Evolutionary conservation across 2,113 vertebrate species (phyloP).

Genomic region (Erinaceus europaeus): DNA sequence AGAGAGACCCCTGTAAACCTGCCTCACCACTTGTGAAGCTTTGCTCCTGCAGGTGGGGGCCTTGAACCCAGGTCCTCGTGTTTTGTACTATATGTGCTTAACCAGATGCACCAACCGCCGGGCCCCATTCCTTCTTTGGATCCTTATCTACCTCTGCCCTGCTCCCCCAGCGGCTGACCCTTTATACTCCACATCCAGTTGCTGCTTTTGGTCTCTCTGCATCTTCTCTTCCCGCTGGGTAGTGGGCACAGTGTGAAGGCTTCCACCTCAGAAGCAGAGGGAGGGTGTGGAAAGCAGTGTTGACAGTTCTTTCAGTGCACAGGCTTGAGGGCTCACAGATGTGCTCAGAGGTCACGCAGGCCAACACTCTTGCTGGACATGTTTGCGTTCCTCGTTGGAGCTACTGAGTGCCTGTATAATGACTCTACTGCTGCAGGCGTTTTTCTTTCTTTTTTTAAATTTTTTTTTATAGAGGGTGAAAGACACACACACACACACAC

Average conservation of each 20-base stretch:
- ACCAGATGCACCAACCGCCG: too few relatives aligned
- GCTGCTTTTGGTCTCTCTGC: neutral
- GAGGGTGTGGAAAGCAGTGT: conserved; percentile 10
- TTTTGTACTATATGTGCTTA: too few relatives aligned
- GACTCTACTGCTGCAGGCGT: too few relatives aligned
- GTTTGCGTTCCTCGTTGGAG: neutral
- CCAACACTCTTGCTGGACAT: neutral
- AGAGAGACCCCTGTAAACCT: too few relatives aligned
- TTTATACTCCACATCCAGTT: neutral
- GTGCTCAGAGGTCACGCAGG: conserved; percentile 28
- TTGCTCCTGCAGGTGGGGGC: too few relatives aligned
- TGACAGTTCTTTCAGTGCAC: neutral
- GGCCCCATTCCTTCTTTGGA: neutral
- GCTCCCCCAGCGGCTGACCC: neutral
- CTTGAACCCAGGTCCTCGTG: too few relatives aligned
- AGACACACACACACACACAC: too few relatives aligned
- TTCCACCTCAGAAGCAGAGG: neutral
- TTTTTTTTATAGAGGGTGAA: too few relatives aligned
- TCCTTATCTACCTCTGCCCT: neutral
- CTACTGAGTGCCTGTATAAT: neutral
- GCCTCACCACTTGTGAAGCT: too few relatives aligned
- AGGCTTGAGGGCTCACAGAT: neutral
- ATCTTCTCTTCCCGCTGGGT: neutral
- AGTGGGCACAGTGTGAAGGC: neutral
- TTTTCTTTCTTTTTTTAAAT: too few relatives aligned